Percentiles rank a stretch among this genome's conserved stretches.
These are phyloP conservation scores for Anguilla anguilla DNA, from an alignment of 2,797 vertebrate species.

Conservation along the genomic window DNA sequence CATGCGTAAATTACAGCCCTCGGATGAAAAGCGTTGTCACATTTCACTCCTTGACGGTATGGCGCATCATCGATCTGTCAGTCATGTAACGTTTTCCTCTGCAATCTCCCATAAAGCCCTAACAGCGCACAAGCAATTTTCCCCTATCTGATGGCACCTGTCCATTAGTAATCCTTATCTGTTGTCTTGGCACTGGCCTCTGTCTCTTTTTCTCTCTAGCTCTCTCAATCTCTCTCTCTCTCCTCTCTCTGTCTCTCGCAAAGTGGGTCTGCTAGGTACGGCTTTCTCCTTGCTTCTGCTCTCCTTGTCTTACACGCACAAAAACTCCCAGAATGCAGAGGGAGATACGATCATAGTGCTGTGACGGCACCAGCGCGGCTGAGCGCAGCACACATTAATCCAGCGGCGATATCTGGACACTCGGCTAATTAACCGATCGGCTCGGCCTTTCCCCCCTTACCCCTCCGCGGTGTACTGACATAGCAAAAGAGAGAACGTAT, in stretches of 20 bases:
- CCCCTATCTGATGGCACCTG: background rate
- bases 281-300: background rate
- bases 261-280: background rate
- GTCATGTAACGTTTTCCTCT: slow-evolving; percentile 8
- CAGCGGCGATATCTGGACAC: background rate
- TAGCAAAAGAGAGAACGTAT: slow-evolving; percentile 48
- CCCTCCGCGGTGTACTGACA: background rate
- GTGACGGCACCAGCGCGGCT: background rate
- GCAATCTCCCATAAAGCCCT: slow-evolving; percentile 15
- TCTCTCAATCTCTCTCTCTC: slow-evolving; percentile 34
- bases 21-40: slow-evolving; percentile 12
- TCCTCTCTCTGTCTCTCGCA: background rate
- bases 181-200: slow-evolving; percentile 14
- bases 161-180: slow-evolving; percentile 18
- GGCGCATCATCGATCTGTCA: slow-evolving; percentile 10
- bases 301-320: background rate
- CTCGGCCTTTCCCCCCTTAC: background rate
- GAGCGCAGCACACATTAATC: background rate
- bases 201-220: slow-evolving; percentile 36
- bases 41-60: background rate
- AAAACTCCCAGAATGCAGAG: background rate
- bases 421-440: background rate
- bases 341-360: background rate
- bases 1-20: slow-evolving; percentile 7
- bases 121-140: slow-evolving; percentile 17